A percentile compares a stretch with the other conserved stretches of the same genome.
Evolutionary conservation across 2,888 invertebrate species (phyloP).

Genomic region (Xestia c-nigrum): DNA sequence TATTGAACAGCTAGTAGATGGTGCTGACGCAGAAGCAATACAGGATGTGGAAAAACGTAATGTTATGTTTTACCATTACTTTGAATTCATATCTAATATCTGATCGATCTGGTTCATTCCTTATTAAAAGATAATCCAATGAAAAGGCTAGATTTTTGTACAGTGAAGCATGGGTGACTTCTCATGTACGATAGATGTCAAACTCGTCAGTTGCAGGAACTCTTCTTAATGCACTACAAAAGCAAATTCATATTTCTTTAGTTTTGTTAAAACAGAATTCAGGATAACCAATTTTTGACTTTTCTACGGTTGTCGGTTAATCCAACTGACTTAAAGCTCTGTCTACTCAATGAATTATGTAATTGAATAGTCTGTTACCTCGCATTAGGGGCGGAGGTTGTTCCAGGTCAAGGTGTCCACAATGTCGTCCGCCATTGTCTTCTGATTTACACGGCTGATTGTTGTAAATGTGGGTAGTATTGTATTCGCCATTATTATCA

Average conservation of each 20-base stretch:
- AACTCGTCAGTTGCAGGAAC: background rate
- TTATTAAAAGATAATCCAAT: background rate
- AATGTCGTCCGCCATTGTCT: slow-evolving; percentile 69
- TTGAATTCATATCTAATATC: slow-evolving; percentile 1
- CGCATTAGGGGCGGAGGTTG: slow-evolving; percentile 51
- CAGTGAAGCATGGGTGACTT: background rate
- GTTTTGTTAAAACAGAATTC: background rate
- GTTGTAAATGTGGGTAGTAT: slow-evolving; percentile 65
- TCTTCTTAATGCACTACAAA: background rate
- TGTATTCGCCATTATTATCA: slow-evolving; percentile 50
- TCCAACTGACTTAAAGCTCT: background rate
- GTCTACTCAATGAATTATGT: slow-evolving; percentile 11
- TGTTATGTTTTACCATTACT: background rate
- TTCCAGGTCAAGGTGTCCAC: slow-evolving; percentile 65
- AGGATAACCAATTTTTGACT: background rate
- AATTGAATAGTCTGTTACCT: slow-evolving; percentile 29
- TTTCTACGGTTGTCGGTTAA: background rate
- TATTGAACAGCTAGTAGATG: background rate
- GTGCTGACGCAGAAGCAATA: slow-evolving; percentile 1
- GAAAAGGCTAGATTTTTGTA: background rate
- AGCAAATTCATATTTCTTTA: background rate
- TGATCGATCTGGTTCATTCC: background rate
- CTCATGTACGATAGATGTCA: too few species aligned
- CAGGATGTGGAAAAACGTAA: background rate
- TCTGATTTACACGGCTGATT: slow-evolving; percentile 62